These are phyloP conservation scores for Chelonus formosanus DNA, from an alignment of 2,888 invertebrate genomes.

Conservation along the genomic window DNA sequence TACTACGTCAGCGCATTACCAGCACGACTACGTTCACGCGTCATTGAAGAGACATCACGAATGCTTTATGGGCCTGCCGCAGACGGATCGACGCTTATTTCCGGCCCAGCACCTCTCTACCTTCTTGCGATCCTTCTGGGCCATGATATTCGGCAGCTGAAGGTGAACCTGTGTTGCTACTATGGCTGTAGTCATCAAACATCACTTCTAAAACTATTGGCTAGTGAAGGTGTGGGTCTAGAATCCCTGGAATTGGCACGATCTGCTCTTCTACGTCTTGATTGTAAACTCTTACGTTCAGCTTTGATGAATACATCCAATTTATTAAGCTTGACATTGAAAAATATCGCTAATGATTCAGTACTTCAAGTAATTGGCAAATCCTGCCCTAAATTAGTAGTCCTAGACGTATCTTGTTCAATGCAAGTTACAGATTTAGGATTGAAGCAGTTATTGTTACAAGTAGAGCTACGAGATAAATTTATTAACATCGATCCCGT, in stretches of 20 bases:
- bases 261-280: conserved; percentile 61
- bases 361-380: conserved; percentile 62
- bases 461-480: conserved; percentile 61
- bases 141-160: conserved; percentile 60
- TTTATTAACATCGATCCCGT: conserved; percentile 28
- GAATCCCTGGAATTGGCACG: conserved; percentile 61
- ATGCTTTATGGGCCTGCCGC: conserved; percentile 59
- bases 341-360: conserved; percentile 63
- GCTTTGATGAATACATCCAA: conserved; percentile 60
- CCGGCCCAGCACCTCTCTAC: conserved; percentile 62
- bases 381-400: conserved; percentile 60
- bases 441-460: conserved; percentile 60
- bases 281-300: conserved; percentile 60
- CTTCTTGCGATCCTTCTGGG: conserved; percentile 61
- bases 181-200: conserved; percentile 66
- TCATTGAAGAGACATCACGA: conserved; percentile 61
- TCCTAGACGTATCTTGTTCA: conserved; percentile 64
- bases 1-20: conserved; percentile 62
- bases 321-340: conserved; percentile 59
- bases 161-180: conserved; percentile 65
- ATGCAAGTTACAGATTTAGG: conserved; percentile 64
- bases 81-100: conserved; percentile 58
- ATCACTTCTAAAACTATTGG: conserved; percentile 60
- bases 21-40: conserved; percentile 58
- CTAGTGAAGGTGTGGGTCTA: conserved; percentile 60